Evolutionary conservation across 2,888 invertebrate species (phyloP), one percentile per base, ranked within the genome.

Genomic region (Byasa hedistus): DNA sequence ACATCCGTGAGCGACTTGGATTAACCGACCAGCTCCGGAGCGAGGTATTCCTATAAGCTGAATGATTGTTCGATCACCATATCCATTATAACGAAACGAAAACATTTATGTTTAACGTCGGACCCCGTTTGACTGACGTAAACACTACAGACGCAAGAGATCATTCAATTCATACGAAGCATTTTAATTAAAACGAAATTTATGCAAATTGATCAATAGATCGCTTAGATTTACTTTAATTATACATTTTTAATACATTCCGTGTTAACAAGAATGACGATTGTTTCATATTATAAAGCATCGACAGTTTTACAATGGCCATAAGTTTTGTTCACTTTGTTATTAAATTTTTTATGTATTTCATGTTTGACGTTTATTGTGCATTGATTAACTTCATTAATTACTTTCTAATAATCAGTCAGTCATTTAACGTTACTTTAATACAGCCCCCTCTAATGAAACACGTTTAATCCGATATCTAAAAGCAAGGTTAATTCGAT

Each of bases 1-100:
- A 71, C 73, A 73, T 74, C 72, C 70, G 70, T 55, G 64, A 69
- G 60, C 60, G 56, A 62, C 48, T 70, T 61, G 68, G 69, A 71
- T 72, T 73, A 73, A 72, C 69, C 66, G 58, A 70, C 70, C 69
- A 58, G 71, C 69, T 70, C 69, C 58, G 39, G 63, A 52, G 27
- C 54, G 63, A 58, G 64, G 52, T 55, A 48, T 27, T 32, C 55
- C 62, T 58, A 32, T 56, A 36, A 48, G 36, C 58, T 56, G 17
- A 59, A 63, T 63, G 55, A 63, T 59, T 63, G 56, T 61, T 62
- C 62, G 66, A 62, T 62, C 54, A 54, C 62, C 62, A 27, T 24
- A 57, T 48, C 56, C 22, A 61, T 61, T 57, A 66, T 66, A 56
- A 60, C 55, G 56, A 60, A 65, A 56, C 32, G n/a, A 48, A 60